Evolutionary conservation across 2,888 invertebrate genomes (phyloP).

Genomic region (Chymomyza procnemis): DNA sequence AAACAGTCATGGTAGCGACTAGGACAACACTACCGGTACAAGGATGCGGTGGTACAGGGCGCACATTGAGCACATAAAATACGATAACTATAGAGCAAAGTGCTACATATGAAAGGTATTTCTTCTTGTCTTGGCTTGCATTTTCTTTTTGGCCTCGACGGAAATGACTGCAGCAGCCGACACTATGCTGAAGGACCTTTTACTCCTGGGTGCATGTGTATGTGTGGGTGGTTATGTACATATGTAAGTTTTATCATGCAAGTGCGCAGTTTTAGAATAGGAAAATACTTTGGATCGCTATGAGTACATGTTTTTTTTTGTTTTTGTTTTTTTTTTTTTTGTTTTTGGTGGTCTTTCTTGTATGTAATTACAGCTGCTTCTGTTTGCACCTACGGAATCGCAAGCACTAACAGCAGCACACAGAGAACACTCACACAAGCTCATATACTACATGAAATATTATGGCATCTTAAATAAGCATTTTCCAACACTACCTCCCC

Average conservation of each 20-base stretch:
- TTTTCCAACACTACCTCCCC: not conserved
- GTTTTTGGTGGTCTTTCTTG: conserved; percentile 14
- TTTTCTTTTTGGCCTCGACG: not conserved
- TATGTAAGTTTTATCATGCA: conserved; percentile 38
- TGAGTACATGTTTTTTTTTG: conserved; percentile 12
- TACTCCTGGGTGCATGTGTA: not conserved
- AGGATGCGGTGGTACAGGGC: conserved; percentile 5
- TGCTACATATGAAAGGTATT: conserved; percentile 70
- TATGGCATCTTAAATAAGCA: conserved; percentile 58
- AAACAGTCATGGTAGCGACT: not conserved
- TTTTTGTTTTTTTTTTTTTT: too few relatives aligned
- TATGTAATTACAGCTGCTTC: conserved; percentile 58
- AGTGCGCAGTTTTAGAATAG: conserved; percentile 56
- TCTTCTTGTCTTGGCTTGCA: conserved; percentile 27
- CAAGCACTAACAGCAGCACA: conserved; percentile 1
- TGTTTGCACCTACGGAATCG: conserved; percentile 56
- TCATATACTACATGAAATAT: conserved; percentile 52
- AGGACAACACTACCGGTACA: conserved; percentile 14
- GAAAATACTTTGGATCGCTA: not conserved
- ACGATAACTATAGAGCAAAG: conserved; percentile 67
- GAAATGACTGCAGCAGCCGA: conserved; percentile 11
- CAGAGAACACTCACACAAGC: conserved; percentile 13
- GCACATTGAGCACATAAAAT: conserved; percentile 57
- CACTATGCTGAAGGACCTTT: conserved; percentile 7
- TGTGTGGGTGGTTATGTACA: conserved; percentile 25